Evolutionary conservation across 2,888 invertebrate genomes (phyloP).

Genomic region (Urechis unicinctus): DNA sequence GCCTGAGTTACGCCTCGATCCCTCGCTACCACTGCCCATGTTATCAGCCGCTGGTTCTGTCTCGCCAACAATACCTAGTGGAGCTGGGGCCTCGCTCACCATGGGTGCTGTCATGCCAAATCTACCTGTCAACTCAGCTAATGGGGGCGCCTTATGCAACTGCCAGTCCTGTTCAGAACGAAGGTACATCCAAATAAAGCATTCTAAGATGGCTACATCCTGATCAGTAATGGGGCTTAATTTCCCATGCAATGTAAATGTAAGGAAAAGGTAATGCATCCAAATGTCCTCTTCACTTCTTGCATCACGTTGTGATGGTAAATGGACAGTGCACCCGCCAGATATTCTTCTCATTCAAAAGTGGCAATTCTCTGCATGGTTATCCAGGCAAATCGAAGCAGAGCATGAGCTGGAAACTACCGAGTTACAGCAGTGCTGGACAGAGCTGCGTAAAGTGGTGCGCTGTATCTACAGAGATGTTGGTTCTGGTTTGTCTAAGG

Average conservation of each 20-base stretch:
- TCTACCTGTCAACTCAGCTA: slow-evolving; percentile 27
- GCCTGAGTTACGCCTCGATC: slow-evolving; percentile 20
- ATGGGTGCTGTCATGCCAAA: no score
- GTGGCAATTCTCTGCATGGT: neutral
- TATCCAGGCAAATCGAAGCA: slow-evolving; percentile 38
- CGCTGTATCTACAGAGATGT: slow-evolving; percentile 50
- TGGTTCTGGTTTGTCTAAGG: no score
- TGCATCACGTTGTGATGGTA: no score
- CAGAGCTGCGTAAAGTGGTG: slow-evolving; percentile 53
- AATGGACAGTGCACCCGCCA: no score
- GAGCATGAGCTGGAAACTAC: slow-evolving; percentile 52
- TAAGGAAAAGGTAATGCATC: neutral
- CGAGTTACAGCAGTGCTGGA: slow-evolving; percentile 54
- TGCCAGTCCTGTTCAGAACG: slow-evolving; percentile 42
- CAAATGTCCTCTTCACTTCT: neutral
- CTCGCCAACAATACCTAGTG: neutral
- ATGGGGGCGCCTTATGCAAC: slow-evolving; percentile 25
- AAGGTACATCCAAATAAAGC: slow-evolving; percentile 6
- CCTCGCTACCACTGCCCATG: slow-evolving; percentile 27
- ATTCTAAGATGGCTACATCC: neutral
- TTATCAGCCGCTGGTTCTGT: slow-evolving; percentile 20
- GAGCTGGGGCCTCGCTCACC: neutral
- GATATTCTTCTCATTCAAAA: neutral
- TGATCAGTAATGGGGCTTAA: neutral
- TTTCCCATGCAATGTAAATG: neutral